Evolutionary conservation across 1,140 invertebrate species (phyloP).

Genomic region (Drosophila bocki): DNA sequence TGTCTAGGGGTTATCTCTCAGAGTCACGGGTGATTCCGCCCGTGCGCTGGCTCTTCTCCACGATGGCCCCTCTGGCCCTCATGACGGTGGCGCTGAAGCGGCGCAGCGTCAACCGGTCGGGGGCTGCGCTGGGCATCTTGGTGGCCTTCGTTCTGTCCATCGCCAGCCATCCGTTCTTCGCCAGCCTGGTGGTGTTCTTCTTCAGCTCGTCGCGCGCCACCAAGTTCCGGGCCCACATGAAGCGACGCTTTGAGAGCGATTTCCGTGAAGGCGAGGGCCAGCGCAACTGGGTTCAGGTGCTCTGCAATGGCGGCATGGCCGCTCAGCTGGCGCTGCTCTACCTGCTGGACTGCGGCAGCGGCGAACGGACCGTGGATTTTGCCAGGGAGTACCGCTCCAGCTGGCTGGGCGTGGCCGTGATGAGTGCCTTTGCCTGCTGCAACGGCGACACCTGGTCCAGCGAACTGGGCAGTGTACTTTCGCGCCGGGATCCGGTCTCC

Average conservation of each 20-base stretch:
- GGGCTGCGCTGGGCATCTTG: slow-evolving; percentile 90
- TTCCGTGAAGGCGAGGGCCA: slow-evolving; percentile 92
- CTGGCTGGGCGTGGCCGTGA: slow-evolving; percentile 92
- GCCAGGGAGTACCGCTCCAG: slow-evolving; percentile 90
- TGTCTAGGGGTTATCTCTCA: slow-evolving; percentile 86
- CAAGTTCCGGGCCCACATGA: slow-evolving; percentile 90
- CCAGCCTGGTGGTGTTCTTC: slow-evolving; percentile 92
- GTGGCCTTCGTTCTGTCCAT: slow-evolving; percentile 93
- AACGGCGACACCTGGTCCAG: slow-evolving; percentile 97
- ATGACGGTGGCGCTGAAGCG: slow-evolving; percentile 88
- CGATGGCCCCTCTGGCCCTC: slow-evolving; percentile 89
- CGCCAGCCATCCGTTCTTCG: slow-evolving; percentile 91
- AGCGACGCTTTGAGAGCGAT: slow-evolving; percentile 91
- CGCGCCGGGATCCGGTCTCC: slow-evolving; percentile 89
- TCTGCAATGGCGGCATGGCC: slow-evolving; percentile 96
- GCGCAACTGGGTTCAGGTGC: slow-evolving; percentile 95
- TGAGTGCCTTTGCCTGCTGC: slow-evolving; percentile 92
- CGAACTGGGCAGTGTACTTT: slow-evolving; percentile 93
- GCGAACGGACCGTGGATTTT: slow-evolving; percentile 93
- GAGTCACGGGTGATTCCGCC: slow-evolving; percentile 89
- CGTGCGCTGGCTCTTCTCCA: slow-evolving; percentile 90
- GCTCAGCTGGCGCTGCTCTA: slow-evolving; percentile 92
- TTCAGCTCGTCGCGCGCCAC: slow-evolving; percentile 93
- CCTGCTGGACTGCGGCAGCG: slow-evolving; percentile 91
- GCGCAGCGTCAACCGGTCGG: slow-evolving; percentile 89